A percentile compares a stretch with the other conserved stretches of the same genome.
Evolutionary conservation across 2,888 invertebrate species (phyloP).

Genomic region (Troilus luridus): DNA sequence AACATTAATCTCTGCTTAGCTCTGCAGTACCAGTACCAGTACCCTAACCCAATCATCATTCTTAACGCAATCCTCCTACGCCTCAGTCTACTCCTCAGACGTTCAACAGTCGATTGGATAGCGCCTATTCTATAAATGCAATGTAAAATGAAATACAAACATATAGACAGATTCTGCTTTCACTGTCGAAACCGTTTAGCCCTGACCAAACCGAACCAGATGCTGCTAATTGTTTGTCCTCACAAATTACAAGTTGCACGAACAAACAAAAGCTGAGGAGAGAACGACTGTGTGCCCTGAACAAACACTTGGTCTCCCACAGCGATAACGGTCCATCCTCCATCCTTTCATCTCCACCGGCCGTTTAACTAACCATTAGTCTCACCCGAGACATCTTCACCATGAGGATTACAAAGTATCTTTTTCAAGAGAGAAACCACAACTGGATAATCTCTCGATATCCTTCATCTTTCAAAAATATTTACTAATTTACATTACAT

Average conservation of each 20-base stretch:
- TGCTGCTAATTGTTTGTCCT: conserved; percentile 15
- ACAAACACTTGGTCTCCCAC: conserved; percentile 12
- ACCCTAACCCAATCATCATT: too few species aligned
- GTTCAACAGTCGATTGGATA: too few species aligned
- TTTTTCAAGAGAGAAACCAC: not conserved
- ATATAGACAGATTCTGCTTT: not conserved
- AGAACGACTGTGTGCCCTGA: not conserved
- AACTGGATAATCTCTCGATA: not conserved
- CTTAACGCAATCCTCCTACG: too few species aligned
- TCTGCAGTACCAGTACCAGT: too few species aligned
- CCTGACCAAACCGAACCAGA: conserved; percentile 12
- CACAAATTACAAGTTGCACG: not conserved
- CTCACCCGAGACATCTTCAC: not conserved
- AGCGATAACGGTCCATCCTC: conserved; percentile 19
- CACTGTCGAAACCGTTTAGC: not conserved
- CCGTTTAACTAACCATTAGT: conserved; percentile 48
- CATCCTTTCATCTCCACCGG: conserved; percentile 15
- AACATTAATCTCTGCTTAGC: too few species aligned
- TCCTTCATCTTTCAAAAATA: not conserved
- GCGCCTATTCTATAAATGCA: too few species aligned
- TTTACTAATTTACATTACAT: not conserved
- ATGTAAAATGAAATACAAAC: not conserved
- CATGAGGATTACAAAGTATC: not conserved
- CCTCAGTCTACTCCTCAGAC: too few species aligned
- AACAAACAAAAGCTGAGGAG: not conserved